These are phyloP conservation scores for Etheostoma nigrum DNA, from an alignment of 2,797 vertebrate species.

Conservation along the genomic window DNA sequence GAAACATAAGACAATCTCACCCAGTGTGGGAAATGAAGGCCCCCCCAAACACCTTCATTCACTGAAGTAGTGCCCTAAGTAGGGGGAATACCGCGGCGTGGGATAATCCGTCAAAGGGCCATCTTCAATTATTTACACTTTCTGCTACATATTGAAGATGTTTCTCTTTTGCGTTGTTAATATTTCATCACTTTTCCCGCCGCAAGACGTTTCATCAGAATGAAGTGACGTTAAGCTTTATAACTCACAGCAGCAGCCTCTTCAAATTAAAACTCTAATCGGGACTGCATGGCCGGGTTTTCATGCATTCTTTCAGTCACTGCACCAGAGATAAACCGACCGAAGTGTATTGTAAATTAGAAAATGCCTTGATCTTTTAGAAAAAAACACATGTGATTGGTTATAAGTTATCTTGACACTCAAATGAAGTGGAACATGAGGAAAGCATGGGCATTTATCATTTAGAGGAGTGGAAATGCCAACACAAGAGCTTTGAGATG, in stretches of 20 bases:
- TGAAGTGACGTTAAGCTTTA: conserved; percentile 68
- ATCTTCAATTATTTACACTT: conserved; percentile 82
- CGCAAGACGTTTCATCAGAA: conserved; percentile 76
- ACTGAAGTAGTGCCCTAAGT: conserved; percentile 4
- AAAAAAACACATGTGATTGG: background rate
- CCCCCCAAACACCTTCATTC: conserved; percentile 31
- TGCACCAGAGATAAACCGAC: conserved; percentile 15
- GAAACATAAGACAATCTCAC: no score
- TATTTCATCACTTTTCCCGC: conserved; percentile 74
- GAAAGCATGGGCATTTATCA: conserved; percentile 1
- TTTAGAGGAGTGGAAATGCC: conserved; percentile 15
- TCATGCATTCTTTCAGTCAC: conserved; percentile 1
- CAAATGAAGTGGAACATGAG: conserved; percentile 23
- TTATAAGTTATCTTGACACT: conserved; percentile 2
- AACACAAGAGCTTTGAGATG: background rate
- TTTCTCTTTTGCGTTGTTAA: conserved; percentile 82
- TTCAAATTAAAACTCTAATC: conserved; percentile 58
- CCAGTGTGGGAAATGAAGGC: no score
- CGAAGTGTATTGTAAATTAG: background rate
- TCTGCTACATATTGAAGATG: conserved; percentile 85
- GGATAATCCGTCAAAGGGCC: conserved; percentile 76
- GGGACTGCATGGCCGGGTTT: conserved; percentile 27
- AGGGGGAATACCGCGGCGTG: conserved; percentile 20
- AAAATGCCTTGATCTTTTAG: conserved; percentile 9
- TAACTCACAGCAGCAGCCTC: conserved; percentile 35